A percentile compares a stretch with the other conserved stretches of the same genome.
phyloP scores from a whole-genome alignment of 1,140 invertebrate genomes.

The Drosophila melanica region DNA sequence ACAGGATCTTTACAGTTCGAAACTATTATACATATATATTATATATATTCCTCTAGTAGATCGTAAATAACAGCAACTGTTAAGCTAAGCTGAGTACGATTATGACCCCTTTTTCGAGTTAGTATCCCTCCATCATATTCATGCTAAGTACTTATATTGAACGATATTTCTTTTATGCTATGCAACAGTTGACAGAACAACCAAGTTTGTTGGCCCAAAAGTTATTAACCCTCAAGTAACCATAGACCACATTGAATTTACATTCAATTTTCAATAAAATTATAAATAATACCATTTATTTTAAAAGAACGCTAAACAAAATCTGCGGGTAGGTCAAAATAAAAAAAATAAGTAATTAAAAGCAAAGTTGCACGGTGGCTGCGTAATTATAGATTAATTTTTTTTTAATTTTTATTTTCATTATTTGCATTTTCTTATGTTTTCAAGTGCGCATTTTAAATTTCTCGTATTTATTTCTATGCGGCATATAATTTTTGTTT shows the following conservation, averaged over 20 bases:
- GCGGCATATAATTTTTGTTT: conserved; percentile 34
- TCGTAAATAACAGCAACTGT: conserved; percentile 45
- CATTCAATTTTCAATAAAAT: conserved; percentile 47
- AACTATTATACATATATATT: conserved; percentile 5
- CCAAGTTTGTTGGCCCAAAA: conserved; percentile 55
- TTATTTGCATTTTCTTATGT: conserved; percentile 35
- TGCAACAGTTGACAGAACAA: conserved; percentile 81
- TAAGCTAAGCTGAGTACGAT: conserved; percentile 36
- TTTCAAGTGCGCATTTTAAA: conserved; percentile 47
- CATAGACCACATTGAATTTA: conserved; percentile 17
- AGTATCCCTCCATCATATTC: conserved; percentile 29
- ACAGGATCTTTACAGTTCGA: conserved; percentile 15
- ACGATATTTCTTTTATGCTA: conserved; percentile 56
- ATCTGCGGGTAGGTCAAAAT: conserved; percentile 66
- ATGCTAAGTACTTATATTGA: conserved; percentile 52
- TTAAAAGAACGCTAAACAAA: conserved; percentile 24
- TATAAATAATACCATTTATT: conserved; percentile 49
- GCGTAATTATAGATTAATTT: conserved; percentile 51
- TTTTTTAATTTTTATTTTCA: conserved; percentile 36
- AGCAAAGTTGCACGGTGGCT: conserved; percentile 81
- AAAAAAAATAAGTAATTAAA: conserved; percentile 1
- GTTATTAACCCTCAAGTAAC: conserved; percentile 72
- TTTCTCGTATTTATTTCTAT: conserved; percentile 39
- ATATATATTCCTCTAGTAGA: conserved; percentile 14
- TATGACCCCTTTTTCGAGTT: conserved; percentile 6